Base-by-base conservation (phyloP, 37 sponge, comb jelly and placozoan species). In the Crambe crambe region DNA sequence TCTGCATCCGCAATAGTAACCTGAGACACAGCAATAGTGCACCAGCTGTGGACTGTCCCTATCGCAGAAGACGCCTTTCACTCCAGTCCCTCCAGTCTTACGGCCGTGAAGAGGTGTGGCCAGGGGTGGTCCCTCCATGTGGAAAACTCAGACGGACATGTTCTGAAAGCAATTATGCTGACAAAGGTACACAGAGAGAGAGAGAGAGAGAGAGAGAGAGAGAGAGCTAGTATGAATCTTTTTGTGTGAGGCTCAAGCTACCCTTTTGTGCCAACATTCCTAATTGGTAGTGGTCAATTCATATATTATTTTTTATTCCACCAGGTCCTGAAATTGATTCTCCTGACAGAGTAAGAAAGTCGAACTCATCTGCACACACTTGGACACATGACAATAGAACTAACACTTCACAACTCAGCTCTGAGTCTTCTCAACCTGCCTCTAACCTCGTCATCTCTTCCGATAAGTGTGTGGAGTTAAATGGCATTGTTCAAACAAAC, bases 21-120 rank as follows among this genome's bases (percentile, higher is more conserved):
- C 35, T 70, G 26, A 23, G 27, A 25, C 71, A 70, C n/a, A 70
- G 71, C 71, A 43, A 23, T 42, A 70, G 71, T 40, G 71, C 43
- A 21, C 71, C 71, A 22, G 43, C 43, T 5, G 3, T 70, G 2
- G 71, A 42, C 3, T 23, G 26, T 41, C 2, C 37, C 2, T 27
- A 25, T 42, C 23, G 4, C 2, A 70, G 43, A 35, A 20, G 71
- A 38, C 30, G 71, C 9, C 26, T 42, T 25, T 70, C 71, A 8
- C 71, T 70, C 4, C 71, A 70, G 27, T 26, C 43, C 26, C 9
- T 43, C 37, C 35, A 43, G 8, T 40, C 43, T 25, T 40, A 70
- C 71, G 12, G 43, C 2, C 1, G 43, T 4, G 71, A 70, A 1
- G 35, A 31, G 30, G 3, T 58, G 21, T 58, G 59, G 8, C 3